Evolutionary conservation across 1,140 invertebrate species (phyloP).

Genomic region (Diabrotica undecimpunctata): DNA sequence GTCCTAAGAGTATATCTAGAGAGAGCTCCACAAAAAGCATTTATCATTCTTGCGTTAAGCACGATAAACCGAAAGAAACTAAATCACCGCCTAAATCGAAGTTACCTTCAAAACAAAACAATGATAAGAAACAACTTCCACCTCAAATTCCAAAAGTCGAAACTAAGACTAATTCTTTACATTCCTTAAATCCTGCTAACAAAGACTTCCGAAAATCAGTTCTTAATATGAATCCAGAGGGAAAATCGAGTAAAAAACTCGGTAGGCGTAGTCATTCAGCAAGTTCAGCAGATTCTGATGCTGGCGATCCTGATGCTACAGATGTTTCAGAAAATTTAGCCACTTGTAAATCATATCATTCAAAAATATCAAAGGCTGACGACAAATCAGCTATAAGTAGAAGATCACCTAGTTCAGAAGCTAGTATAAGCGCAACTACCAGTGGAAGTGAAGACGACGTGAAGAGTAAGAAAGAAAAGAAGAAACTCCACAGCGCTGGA

Average conservation of each 20-base stretch:
- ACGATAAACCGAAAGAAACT: slow-evolving; percentile 28
- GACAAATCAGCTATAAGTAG: slow-evolving; percentile 45
- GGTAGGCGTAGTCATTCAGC: slow-evolving; percentile 51
- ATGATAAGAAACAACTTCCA: slow-evolving; percentile 50
- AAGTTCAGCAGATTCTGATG: slow-evolving; percentile 54
- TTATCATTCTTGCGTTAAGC: slow-evolving; percentile 31
- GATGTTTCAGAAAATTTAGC: slow-evolving; percentile 42
- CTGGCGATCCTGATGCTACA: slow-evolving; percentile 40
- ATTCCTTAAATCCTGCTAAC: slow-evolving; percentile 54
- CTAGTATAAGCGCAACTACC: slow-evolving; percentile 45
- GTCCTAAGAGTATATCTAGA: slow-evolving; percentile 45
- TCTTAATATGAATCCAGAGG: slow-evolving; percentile 63
- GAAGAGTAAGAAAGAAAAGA: slow-evolving; percentile 44
- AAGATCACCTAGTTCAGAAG: slow-evolving; percentile 46
- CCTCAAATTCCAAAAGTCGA: slow-evolving; percentile 58
- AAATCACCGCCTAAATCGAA: slow-evolving; percentile 32
- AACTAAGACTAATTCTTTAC: slow-evolving; percentile 46
- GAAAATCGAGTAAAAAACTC: slow-evolving; percentile 42
- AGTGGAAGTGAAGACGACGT: slow-evolving; percentile 54
- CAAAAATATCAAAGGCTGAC: slow-evolving; percentile 35
- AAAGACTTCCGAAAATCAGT: slow-evolving; percentile 75
- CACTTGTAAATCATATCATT: slow-evolving; percentile 38
- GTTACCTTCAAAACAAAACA: slow-evolving; percentile 35
- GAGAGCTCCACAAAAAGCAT: slow-evolving; percentile 45
- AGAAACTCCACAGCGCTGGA: slow-evolving; percentile 35